phyloP scores from a whole-genome alignment of 2,797 vertebrate genomes.

The Enteromius radiatus region DNA sequence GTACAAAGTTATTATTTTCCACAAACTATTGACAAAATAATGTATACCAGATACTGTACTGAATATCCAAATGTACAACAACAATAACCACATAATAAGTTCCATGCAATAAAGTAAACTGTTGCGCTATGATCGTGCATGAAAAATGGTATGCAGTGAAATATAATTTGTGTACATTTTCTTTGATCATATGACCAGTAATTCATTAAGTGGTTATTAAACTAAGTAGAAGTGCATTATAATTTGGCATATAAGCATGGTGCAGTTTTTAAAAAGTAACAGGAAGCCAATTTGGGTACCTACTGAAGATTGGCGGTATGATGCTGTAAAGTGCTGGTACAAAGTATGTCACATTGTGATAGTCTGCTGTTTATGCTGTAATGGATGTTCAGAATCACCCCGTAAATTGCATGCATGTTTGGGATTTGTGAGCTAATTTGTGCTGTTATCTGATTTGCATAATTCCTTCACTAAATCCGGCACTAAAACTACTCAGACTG shows the following conservation, averaged over 20 bases:
- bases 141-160: neutral
- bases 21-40: neutral
- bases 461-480: neutral
- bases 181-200: neutral
- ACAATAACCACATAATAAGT: neutral
- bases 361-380: neutral
- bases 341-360: constrained; percentile 1
- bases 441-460: constrained; percentile 1
- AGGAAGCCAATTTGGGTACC: neutral
- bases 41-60: neutral
- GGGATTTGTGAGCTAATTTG: neutral
- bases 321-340: neutral
- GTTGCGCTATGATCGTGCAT: too few species aligned
- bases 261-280: neutral
- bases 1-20: neutral
- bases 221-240: neutral
- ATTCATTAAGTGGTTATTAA: neutral
- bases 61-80: neutral
- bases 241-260: neutral
- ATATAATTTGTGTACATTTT: neutral
- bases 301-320: neutral
- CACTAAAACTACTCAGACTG: neutral
- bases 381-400: neutral
- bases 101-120: neutral
- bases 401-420: neutral